Conservation (phyloP, 1,140 invertebrate genomes). For the Drosophila burlai region DNA sequence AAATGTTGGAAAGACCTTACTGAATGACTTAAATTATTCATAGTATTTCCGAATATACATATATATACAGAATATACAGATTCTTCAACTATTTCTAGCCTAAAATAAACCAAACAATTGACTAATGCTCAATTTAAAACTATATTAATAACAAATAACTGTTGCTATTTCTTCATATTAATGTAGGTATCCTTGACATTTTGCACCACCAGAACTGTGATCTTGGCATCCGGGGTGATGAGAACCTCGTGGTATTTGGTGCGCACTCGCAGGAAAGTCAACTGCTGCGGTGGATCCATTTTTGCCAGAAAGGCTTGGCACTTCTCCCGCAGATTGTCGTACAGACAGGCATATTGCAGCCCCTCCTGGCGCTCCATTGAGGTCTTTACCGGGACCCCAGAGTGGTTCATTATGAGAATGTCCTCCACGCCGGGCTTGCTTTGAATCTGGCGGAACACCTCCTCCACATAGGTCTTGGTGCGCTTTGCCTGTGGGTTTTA, state of each 20-base stretch:
- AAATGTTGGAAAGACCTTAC: too few species aligned
- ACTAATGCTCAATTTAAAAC: background rate
- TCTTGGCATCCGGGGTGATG: conserved; percentile 76
- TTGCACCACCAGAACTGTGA: conserved; percentile 77
- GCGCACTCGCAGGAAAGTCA: conserved; percentile 68
- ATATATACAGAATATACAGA: too few species aligned
- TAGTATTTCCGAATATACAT: too few species aligned
- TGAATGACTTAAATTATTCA: too few species aligned
- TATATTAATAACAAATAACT: background rate
- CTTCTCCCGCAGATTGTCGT: conserved; percentile 74
- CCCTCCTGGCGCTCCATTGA: conserved; percentile 62
- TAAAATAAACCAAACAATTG: background rate
- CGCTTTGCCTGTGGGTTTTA: conserved; percentile 52
- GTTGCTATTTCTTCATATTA: conserved; percentile 1
- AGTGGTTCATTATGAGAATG: conserved; percentile 74
- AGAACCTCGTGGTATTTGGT: conserved; percentile 73
- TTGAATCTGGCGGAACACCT: conserved; percentile 55
- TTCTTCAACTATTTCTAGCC: too few species aligned
- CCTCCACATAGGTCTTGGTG: conserved; percentile 73
- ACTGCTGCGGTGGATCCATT: conserved; percentile 59
- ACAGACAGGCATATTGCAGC: conserved; percentile 73
- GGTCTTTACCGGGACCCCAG: conserved; percentile 74
- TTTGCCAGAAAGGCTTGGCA: conserved; percentile 61
- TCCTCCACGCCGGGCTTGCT: conserved; percentile 69
- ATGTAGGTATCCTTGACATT: conserved; percentile 56